Conservation (phyloP, 2,797 vertebrate genomes). For the Lerista edwardsae region DNA sequence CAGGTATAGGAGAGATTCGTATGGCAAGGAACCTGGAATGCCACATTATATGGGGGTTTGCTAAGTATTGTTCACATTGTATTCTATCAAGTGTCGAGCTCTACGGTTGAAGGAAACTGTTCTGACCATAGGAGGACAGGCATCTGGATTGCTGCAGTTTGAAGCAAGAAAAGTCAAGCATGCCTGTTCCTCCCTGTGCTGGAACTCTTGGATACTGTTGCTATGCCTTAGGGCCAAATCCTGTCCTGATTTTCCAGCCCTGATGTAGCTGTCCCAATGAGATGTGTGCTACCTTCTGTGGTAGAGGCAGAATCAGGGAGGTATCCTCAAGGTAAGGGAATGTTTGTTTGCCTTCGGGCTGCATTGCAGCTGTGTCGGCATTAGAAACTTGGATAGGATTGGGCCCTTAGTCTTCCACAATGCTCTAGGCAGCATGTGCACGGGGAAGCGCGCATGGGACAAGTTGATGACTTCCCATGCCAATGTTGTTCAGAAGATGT, state of each 20-base stretch:
- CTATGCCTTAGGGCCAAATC: neutral
- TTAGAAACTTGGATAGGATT: slow-evolving; percentile 2
- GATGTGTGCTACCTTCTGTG: no score
- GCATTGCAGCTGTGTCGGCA: no score
- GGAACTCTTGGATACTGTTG: neutral
- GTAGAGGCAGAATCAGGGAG: no score
- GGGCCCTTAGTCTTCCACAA: neutral
- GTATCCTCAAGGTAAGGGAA: no score
- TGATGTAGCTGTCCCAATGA: no score
- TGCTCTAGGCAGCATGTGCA: neutral
- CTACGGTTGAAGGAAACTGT: neutral
- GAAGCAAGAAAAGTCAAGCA: neutral
- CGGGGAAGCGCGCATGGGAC: neutral
- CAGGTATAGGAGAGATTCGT: neutral
- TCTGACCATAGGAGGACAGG: neutral
- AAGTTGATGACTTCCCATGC: neutral
- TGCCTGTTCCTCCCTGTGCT: neutral
- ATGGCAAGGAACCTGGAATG: neutral
- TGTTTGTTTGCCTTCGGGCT: no score
- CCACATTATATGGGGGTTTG: neutral
- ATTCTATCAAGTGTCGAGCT: neutral
- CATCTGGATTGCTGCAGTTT: slow-evolving; percentile 16
- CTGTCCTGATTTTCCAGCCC: no score
- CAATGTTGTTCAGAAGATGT: neutral
- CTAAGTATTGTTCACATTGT: neutral